Conservation (phyloP, 2,113 vertebrate genomes). For the Ciconia boyciana region DNA sequence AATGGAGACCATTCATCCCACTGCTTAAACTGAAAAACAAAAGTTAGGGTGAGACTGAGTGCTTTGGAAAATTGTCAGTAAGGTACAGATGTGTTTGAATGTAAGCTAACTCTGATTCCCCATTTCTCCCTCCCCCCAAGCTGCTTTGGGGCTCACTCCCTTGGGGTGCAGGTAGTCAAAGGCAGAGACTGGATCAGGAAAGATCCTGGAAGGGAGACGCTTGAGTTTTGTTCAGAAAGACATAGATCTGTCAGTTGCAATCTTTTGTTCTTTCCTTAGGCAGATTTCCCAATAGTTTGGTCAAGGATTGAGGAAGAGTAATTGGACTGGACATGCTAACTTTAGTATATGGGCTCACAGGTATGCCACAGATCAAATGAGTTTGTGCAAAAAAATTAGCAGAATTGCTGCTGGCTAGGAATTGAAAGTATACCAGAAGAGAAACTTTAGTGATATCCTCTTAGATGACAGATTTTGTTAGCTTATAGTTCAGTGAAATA, state of each 20-base stretch:
- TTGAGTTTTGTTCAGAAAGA: not conserved
- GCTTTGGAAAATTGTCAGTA: not conserved
- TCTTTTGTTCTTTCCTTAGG: not conserved
- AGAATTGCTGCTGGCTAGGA: not conserved
- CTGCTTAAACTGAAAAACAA: not conserved
- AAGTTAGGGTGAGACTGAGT: not conserved
- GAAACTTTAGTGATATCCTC: not conserved
- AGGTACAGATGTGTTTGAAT: not conserved
- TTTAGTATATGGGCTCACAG: not conserved
- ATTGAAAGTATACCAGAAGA: not conserved
- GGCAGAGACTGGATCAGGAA: not conserved
- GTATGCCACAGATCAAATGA: conserved; percentile 5
- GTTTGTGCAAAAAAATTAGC: not conserved
- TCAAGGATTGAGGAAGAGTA: not conserved
- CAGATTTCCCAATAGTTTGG: not conserved
- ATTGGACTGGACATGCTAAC: conserved; percentile 1
- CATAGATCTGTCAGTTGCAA: not conserved
- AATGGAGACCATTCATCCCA: not conserved
- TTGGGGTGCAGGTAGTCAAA: not conserved
- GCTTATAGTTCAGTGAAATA: conserved; percentile 31
- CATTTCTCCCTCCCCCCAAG: not conserved
- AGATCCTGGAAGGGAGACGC: not conserved
- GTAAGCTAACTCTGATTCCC: not conserved
- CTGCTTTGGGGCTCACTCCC: not conserved
- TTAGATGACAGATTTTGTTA: conserved; percentile 29